Conservation (phyloP, 2,113 vertebrate species). For the Catharus bicknelli region DNA sequence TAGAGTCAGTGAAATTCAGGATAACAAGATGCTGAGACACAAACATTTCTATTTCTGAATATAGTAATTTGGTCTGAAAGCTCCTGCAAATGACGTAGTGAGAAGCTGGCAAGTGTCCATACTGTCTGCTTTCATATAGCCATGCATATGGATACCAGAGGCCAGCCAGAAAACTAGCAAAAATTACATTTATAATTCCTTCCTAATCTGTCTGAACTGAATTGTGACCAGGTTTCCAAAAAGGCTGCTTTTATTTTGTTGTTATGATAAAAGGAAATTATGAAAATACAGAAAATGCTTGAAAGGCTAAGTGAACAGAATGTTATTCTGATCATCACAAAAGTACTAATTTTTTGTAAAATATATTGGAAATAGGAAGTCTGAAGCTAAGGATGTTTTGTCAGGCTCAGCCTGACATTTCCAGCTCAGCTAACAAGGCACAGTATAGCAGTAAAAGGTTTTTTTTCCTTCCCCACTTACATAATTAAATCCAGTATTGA, state of each 20-base stretch:
- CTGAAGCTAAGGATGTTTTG: background rate
- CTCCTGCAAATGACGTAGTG: background rate
- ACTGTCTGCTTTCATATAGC: background rate
- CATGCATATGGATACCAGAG: background rate
- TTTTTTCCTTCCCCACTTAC: background rate
- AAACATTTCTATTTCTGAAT: constrained; percentile 1
- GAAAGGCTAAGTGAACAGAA: background rate
- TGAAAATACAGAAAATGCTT: background rate
- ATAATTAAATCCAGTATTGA: background rate
- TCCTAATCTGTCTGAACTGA: background rate
- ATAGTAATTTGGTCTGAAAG: constrained; percentile 20
- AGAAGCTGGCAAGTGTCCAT: constrained; percentile 8
- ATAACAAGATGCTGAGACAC: background rate
- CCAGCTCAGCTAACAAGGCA: background rate
- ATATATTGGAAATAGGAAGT: background rate
- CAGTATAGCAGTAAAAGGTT: background rate
- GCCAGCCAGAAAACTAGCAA: background rate
- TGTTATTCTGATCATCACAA: background rate
- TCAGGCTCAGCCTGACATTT: background rate
- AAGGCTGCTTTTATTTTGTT: background rate
- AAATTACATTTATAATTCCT: background rate
- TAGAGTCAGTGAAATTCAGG: background rate
- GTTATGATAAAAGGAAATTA: background rate
- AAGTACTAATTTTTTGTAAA: background rate
- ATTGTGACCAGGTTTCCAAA: background rate